Evolutionary conservation across 1,140 invertebrate species (phyloP), one percentile per base, ranked within the genome.

Genomic region (Neodiprion virginianus): DNA sequence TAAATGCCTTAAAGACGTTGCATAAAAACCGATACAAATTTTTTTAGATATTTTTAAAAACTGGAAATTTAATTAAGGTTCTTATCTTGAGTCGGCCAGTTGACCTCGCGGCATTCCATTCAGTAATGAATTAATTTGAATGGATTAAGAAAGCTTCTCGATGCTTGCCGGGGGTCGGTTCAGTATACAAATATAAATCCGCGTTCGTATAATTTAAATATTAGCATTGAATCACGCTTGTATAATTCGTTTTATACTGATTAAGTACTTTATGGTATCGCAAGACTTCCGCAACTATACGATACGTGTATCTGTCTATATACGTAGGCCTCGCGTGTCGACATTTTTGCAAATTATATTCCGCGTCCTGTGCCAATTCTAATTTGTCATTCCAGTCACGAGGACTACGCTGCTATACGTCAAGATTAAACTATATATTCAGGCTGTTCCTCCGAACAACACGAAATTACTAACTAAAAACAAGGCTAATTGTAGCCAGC

Each of bases 361-460:
- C n/a, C 53, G 53, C 53, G 8, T 61, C 53, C 53, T 61, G 53
- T 61, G 53, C 53, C 53, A 61, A 61, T 61, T 61, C 11, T 61
- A 12, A 61, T 61, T 61, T 61, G 53, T 61, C 53, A 61, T 61
- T 61, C 53, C 11, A 61, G 53, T 61, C 53, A 61, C 53, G 53
- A 61, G 28, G 28, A 40, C 28, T 40, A 5, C 53, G 11, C 53
- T 12, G 53, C 53, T 61, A 61, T 40, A 40, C n/a, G 53, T 11
- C 53, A 17, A 61, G 53, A 61, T 61, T 61, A 61, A 61, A 61
- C 53, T 61, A 1, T 40, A 40, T 40, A 61, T 61, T 61, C 53
- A 61, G 0, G 11, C 8, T 61, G 53, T 61, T 61, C 28, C 2
- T 40, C 53, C 11, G n/a, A 61, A 61, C 53, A 61, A 61, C 53